Evolutionary conservation across 1,140 invertebrate species (phyloP), one percentile per base, ranked within the genome.

Genomic region (Antheraea pernyi): DNA sequence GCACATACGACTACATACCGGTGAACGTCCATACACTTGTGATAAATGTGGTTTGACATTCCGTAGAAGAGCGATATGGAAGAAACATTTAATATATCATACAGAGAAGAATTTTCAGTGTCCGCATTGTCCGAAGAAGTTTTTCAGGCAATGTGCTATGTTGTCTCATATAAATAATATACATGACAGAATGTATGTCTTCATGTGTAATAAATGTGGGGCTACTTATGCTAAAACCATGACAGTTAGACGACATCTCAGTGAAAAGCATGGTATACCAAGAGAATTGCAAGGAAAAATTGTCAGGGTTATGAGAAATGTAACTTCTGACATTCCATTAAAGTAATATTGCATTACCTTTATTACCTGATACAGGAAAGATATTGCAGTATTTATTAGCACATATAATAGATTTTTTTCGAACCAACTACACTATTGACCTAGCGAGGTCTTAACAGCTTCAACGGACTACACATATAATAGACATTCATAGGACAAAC

Each of bases 11-110:
- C 39, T 89, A 16, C 89, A 91, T 59, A 82, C 88, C 0, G 89
- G 88, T 0, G 89, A 91, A 69, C 65, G 88, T 46, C 89, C 89
- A 6, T 91, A 81, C 37, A 79, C 88, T 0, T 91, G 88, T 69
- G 88, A 91, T 5, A 86, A 88, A 66, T 92, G 89, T 63, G 89
- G 89, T 0, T 65, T 89, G 7, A 91, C 88, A 0, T 91, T 92
- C 73, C 75, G 88, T 7, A 74, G 88, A 74, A 74, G 81, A 8
- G 83, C 78, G 9, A 85, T 91, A 65, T 89, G 83, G 83, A 86
- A 72, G 37, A 89, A 89, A 16, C 89, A 91, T 76, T 64, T 86
- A 7, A 69, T 88, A 37, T 77, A 82, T 60, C 89, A 91, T 59
- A 74, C 69, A 0, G 88, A 91, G 61, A 91, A 89, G 42, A 83